Percentiles rank a stretch among this genome's conserved stretches.
These are phyloP conservation scores for Periplaneta americana DNA, from an alignment of 1,140 invertebrate species.

Conservation along the genomic window DNA sequence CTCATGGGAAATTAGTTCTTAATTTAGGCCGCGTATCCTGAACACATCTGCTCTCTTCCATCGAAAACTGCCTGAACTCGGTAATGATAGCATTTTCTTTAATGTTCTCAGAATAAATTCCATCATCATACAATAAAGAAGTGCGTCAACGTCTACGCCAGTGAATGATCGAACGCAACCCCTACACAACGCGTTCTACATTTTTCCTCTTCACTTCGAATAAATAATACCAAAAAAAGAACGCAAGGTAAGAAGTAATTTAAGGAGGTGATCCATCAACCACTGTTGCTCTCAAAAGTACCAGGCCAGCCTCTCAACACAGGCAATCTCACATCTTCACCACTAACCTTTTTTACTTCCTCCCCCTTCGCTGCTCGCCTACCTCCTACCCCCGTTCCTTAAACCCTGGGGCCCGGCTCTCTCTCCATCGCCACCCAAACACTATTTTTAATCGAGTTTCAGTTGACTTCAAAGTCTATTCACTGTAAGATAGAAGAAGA, in stretches of 20 bases:
- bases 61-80: too few relatives aligned
- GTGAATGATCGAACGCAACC: too few relatives aligned
- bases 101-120: too few relatives aligned
- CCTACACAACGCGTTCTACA: too few relatives aligned
- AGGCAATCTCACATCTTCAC: not conserved
- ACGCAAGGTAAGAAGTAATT: not conserved
- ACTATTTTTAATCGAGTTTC: not conserved
- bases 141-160: too few relatives aligned
- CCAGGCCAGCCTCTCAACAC: not conserved
- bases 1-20: too few relatives aligned
- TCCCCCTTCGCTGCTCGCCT: not conserved
- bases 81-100: too few relatives aligned
- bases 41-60: too few relatives aligned
- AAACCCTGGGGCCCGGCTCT: not conserved
- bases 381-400: not conserved
- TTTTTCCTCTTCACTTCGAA: too few relatives aligned
- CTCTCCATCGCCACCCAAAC: not conserved
- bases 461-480: not conserved
- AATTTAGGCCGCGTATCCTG: too few relatives aligned
- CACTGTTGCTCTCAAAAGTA: not conserved
- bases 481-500: not conserved
- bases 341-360: not conserved
- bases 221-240: too few relatives aligned
- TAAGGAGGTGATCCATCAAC: not conserved
- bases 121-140: too few relatives aligned